Evolutionary conservation across 2,113 vertebrate genomes (phyloP).

Genomic region (Taurulus bubalis): DNA sequence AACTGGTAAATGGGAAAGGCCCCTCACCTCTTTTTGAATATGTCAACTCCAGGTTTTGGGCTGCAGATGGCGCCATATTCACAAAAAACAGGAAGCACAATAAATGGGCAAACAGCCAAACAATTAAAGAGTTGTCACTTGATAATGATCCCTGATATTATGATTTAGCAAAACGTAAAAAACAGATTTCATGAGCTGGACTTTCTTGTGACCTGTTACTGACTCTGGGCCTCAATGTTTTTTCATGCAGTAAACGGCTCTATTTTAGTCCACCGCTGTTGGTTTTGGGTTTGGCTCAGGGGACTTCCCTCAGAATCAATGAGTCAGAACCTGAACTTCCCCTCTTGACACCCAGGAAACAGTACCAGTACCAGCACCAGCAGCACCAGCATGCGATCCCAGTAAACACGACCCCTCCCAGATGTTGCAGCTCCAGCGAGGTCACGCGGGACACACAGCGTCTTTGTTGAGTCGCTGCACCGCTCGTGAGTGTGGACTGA

Average conservation of each 20-base stretch:
- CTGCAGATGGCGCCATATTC: constrained; percentile 66
- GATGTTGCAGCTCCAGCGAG: background rate
- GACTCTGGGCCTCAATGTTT: background rate
- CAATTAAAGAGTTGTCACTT: background rate
- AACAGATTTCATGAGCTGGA: background rate
- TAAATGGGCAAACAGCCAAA: background rate
- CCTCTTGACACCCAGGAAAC: constrained; percentile 20
- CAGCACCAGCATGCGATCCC: constrained; percentile 11
- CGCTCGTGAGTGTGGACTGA: constrained; percentile 42
- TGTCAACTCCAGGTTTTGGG: constrained; percentile 5
- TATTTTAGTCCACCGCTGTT: constrained; percentile 25
- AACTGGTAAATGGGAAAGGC: background rate
- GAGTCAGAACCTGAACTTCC: constrained; percentile 9
- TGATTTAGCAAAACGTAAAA: background rate
- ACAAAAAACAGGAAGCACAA: background rate
- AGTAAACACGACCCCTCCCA: constrained; percentile 30
- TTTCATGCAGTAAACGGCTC: background rate
- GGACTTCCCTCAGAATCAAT: background rate
- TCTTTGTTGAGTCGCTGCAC: constrained; percentile 34
- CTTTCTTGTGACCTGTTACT: background rate
- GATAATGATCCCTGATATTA: background rate
- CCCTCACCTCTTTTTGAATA: background rate
- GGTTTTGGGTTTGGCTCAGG: constrained; percentile 29
- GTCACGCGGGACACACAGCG: constrained; percentile 23
- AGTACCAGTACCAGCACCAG: background rate